Percentiles rank a stretch among this genome's conserved stretches.
Conservation (phyloP, 2,113 vertebrate species). For the Athene cunicularia region DNA sequence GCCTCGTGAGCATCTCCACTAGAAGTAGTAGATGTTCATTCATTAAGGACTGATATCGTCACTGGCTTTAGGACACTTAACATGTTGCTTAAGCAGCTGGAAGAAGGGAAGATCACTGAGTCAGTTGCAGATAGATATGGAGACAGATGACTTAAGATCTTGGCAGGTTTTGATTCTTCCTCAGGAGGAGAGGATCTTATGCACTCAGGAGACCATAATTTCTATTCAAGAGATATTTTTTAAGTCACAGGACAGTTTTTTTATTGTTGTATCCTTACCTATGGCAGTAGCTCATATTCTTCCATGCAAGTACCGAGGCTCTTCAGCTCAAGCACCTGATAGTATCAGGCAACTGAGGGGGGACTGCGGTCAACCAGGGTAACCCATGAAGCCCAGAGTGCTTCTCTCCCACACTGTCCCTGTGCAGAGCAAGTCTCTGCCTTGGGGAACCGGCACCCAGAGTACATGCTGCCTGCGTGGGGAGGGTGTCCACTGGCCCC, state of each 20-base stretch:
- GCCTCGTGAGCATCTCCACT: neutral
- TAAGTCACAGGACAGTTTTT: neutral
- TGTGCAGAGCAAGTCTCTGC: neutral
- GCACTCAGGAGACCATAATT: neutral
- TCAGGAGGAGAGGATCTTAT: neutral
- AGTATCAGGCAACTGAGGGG: neutral
- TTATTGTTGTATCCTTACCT: neutral
- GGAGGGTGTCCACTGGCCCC: neutral
- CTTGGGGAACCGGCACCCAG: fast-evolving
- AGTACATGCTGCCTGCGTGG: neutral
- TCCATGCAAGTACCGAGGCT: neutral
- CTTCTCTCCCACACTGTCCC: neutral
- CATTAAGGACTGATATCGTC: neutral
- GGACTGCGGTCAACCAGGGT: neutral
- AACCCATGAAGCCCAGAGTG: neutral
- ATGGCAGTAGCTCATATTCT: neutral
- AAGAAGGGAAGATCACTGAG: neutral
- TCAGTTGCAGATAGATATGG: neutral
- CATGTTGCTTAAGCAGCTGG: neutral
- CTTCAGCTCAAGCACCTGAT: fast-evolving
- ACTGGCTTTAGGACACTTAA: neutral
- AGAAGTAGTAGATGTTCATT: neutral
- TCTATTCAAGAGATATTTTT: neutral
- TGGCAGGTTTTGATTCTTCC: neutral
- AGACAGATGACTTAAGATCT: neutral